phyloP scores from a whole-genome alignment of 2,888 invertebrate species.

The Catonia carolina region DNA sequence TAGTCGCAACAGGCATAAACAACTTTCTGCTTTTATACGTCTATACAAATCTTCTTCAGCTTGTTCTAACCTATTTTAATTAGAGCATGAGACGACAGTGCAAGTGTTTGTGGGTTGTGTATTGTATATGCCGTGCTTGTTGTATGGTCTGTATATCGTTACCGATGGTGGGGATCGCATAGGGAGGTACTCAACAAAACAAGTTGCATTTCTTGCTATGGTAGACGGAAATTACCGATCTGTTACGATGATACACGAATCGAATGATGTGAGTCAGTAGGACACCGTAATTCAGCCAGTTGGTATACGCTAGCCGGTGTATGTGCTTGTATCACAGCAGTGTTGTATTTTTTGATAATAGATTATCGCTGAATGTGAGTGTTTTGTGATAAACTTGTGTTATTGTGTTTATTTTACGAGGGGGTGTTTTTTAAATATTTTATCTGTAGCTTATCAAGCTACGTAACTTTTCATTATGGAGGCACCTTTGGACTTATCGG shows the following conservation, averaged over 20 bases:
- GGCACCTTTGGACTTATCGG: constrained; percentile 69
- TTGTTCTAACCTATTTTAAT: no score
- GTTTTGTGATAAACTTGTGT: neutral
- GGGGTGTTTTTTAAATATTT: neutral
- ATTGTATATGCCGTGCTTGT: no score
- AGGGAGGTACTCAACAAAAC: no score
- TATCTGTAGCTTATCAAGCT: neutral
- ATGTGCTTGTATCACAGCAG: neutral
- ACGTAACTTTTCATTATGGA: constrained; percentile 48
- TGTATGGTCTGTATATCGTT: no score
- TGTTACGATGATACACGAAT: constrained; percentile 34
- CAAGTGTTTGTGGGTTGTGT: no score
- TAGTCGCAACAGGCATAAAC: no score
- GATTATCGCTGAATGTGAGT: neutral
- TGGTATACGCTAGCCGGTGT: neutral
- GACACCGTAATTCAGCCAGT: constrained; percentile 32
- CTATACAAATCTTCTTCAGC: no score
- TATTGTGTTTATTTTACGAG: neutral
- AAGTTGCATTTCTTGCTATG: no score
- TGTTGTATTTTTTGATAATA: neutral
- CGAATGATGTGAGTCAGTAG: constrained; percentile 38
- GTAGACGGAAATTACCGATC: constrained; percentile 28
- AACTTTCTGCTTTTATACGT: no score
- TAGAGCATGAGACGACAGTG: no score
- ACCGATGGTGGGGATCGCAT: no score